Evolutionary conservation across 2,113 vertebrate genomes (phyloP).

Genomic region (Toxostoma redivivum): DNA sequence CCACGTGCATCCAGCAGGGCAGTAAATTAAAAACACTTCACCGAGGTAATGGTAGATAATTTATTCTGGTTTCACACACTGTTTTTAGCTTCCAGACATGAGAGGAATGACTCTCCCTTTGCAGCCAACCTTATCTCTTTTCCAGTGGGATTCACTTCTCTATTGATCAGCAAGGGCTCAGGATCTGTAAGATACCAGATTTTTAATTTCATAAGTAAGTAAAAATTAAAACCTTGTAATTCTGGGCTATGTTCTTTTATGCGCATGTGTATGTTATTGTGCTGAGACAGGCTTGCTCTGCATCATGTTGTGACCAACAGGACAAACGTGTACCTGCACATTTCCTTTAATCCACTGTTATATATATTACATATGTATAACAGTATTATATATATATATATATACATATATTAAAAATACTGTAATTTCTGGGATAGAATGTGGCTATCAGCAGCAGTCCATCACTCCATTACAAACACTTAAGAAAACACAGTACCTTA

Average conservation of each 20-base stretch:
- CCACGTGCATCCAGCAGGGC: not conserved
- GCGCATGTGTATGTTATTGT: not conserved
- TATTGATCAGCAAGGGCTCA: not conserved
- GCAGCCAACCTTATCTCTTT: not conserved
- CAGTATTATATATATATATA: too few species aligned
- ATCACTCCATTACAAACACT: not conserved
- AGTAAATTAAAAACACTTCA: conserved; percentile 44
- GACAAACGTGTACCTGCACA: not conserved
- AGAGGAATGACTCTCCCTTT: not conserved
- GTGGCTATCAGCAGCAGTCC: not conserved
- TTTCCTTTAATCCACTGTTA: not conserved
- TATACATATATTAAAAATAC: not conserved
- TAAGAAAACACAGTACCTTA: not conserved
- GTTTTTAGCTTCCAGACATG: conserved; percentile 14
- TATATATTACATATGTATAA: too few species aligned
- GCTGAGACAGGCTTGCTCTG: not conserved
- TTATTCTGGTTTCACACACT: conserved; percentile 2
- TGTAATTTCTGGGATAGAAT: not conserved
- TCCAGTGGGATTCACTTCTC: not conserved
- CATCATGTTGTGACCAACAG: not conserved
- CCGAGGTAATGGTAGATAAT: conserved; percentile 1
- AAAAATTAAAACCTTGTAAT: not conserved
- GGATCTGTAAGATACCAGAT: not conserved
- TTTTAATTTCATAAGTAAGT: not conserved
- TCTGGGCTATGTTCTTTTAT: not conserved